Evolutionary conservation across 2,113 vertebrate species (phyloP).

Genomic region (Mobula hypostoma): DNA sequence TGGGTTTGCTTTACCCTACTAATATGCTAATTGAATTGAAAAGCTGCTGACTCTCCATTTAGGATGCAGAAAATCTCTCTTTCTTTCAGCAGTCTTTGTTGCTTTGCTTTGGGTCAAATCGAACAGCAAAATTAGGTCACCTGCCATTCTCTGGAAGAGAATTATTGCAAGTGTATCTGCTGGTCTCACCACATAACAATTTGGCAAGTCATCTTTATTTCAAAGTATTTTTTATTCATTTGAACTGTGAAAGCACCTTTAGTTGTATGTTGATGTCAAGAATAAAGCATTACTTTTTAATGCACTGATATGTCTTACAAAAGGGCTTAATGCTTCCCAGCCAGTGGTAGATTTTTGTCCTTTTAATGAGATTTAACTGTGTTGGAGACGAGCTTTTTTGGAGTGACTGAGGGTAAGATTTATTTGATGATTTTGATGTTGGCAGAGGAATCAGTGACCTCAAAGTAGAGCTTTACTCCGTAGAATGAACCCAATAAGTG

Average conservation of each 20-base stretch:
- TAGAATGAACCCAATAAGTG: not conserved
- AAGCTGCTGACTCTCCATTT: not conserved
- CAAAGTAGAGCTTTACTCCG: not conserved
- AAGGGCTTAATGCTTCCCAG: constrained; percentile 40
- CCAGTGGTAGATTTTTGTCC: constrained; percentile 42
- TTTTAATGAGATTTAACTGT: constrained; percentile 43
- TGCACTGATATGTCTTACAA: constrained; percentile 17
- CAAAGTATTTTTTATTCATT: not conserved
- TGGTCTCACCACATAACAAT: not conserved
- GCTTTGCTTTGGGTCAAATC: constrained; percentile 25
- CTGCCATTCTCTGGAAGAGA: constrained; percentile 50
- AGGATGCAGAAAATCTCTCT: not conserved
- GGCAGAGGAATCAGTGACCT: constrained; percentile 14
- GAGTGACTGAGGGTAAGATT: not conserved
- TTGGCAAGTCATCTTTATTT: not conserved
- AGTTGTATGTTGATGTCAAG: not conserved
- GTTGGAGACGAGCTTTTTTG: not conserved
- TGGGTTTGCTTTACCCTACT: not conserved
- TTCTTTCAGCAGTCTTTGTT: not conserved
- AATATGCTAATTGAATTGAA: not conserved
- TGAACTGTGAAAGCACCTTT: not conserved
- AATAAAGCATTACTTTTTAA: not conserved
- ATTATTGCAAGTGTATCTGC: not conserved
- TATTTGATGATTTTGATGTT: not conserved
- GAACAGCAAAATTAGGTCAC: constrained; percentile 52